Evolutionary conservation across 2,113 vertebrate genomes (phyloP).

Genomic region (Neoarius graeffei): DNA sequence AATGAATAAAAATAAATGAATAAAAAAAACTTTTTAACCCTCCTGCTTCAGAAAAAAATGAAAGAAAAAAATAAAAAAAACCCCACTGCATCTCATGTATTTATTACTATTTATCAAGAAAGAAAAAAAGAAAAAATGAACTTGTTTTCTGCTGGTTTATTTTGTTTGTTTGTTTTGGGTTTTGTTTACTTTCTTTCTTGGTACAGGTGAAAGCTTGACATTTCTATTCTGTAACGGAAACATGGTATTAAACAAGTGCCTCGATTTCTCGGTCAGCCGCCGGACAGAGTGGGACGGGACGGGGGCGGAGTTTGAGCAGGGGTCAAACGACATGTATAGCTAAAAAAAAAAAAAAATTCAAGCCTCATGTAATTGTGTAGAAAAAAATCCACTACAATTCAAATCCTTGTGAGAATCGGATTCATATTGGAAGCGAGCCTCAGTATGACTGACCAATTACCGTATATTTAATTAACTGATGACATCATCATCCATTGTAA

Average conservation of each 20-base stretch:
- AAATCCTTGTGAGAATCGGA: constrained; percentile 39
- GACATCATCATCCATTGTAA: constrained; percentile 54
- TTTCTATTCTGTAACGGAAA: constrained; percentile 79
- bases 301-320: constrained; percentile 49
- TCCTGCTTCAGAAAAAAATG: constrained; percentile 78
- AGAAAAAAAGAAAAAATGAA: constrained; percentile 67
- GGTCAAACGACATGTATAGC: constrained; percentile 52
- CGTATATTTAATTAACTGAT: constrained; percentile 56
- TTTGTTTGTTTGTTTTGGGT: constrained; percentile 69
- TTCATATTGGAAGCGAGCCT: constrained; percentile 49
- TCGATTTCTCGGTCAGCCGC: constrained; percentile 57
- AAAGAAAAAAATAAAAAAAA: constrained; percentile 78
- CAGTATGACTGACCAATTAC: constrained; percentile 53
- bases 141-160: constrained; percentile 74
- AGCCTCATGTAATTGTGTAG: constrained; percentile 56
- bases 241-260: constrained; percentile 64
- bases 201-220: constrained; percentile 75
- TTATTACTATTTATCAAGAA: constrained; percentile 86
- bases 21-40: constrained; percentile 77
- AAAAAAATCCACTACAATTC: constrained; percentile 45
- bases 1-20: constrained; percentile 73
- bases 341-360: constrained; percentile 20
- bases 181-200: constrained; percentile 49
- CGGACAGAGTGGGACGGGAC: constrained; percentile 48
- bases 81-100: constrained; percentile 86